phyloP scores from a whole-genome alignment of 2,888 invertebrate species.

The Acleris cristana region DNA sequence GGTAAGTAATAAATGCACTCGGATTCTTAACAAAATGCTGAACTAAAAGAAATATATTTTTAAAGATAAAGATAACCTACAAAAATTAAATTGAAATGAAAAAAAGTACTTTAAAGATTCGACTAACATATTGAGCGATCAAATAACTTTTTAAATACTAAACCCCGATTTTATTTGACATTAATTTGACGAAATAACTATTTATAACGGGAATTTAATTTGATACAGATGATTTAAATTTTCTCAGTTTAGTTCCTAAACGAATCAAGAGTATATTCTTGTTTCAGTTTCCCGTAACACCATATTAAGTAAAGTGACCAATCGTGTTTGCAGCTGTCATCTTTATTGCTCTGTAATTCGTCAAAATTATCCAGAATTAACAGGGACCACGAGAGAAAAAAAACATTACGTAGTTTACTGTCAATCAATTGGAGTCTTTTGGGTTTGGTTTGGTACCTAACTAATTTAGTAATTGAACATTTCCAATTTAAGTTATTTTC shows the following conservation, averaged over 20 bases:
- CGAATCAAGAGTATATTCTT: constrained; percentile 23
- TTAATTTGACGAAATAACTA: too few species aligned
- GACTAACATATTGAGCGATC: too few species aligned
- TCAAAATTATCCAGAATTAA: constrained; percentile 15
- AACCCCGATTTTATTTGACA: too few species aligned
- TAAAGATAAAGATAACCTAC: too few species aligned
- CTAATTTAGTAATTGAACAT: constrained; percentile 40
- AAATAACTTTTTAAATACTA: too few species aligned
- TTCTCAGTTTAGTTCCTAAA: constrained; percentile 19
- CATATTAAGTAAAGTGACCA: constrained; percentile 11
- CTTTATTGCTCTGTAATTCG: constrained; percentile 18
- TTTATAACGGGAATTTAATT: too few species aligned
- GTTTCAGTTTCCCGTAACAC: neutral
- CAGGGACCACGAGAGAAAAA: constrained; percentile 8
- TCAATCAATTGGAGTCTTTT: constrained; percentile 40
- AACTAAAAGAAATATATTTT: too few species aligned
- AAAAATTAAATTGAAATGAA: too few species aligned
- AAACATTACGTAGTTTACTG: constrained; percentile 36
- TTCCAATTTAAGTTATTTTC: constrained; percentile 43
- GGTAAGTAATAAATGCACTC: too few species aligned
- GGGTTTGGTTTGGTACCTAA: constrained; percentile 35
- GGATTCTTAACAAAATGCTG: too few species aligned
- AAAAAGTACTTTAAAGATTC: too few species aligned
- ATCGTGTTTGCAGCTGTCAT: constrained; percentile 6
- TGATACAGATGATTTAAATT: neutral